phyloP scores from a whole-genome alignment of 2,797 vertebrate species.

The Saguinus oedipus region DNA sequence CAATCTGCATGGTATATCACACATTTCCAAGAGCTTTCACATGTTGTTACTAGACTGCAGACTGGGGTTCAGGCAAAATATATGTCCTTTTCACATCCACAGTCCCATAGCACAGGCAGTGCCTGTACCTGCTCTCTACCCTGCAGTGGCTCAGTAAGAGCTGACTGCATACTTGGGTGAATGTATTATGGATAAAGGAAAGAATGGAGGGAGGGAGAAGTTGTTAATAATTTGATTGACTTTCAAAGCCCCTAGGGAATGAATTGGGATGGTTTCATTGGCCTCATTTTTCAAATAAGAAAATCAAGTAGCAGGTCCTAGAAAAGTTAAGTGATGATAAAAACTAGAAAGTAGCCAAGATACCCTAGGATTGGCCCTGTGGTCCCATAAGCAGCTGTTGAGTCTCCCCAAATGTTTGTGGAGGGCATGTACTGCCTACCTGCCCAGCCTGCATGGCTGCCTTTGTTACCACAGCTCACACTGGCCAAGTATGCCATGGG shows the following conservation, averaged over 20 bases:
- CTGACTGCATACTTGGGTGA: too few species aligned
- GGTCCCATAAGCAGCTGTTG: neutral
- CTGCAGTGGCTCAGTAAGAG: neutral
- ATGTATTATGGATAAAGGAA: fast-evolving
- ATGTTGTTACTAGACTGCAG: neutral
- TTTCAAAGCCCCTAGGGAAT: neutral
- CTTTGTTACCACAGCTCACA: neutral
- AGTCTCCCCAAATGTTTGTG: too few species aligned
- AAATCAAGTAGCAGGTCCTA: neutral
- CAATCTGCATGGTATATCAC: too few species aligned
- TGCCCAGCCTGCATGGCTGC: neutral
- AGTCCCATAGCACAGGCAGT: neutral
- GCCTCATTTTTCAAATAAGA: neutral
- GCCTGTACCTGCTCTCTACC: fast-evolving
- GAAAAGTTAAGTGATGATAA: neutral
- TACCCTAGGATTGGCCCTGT: neutral
- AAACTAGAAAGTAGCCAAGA: neutral
- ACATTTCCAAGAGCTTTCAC: neutral
- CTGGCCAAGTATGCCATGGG: fast-evolving
- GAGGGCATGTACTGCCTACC: neutral
- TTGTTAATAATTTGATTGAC: too few species aligned
- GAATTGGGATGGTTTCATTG: fast-evolving
- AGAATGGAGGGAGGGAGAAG: too few species aligned
- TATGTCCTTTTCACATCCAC: too few species aligned
- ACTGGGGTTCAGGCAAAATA: too few species aligned